Conservation (phyloP, 2,888 invertebrate species). For the Leucophenga montana region DNA sequence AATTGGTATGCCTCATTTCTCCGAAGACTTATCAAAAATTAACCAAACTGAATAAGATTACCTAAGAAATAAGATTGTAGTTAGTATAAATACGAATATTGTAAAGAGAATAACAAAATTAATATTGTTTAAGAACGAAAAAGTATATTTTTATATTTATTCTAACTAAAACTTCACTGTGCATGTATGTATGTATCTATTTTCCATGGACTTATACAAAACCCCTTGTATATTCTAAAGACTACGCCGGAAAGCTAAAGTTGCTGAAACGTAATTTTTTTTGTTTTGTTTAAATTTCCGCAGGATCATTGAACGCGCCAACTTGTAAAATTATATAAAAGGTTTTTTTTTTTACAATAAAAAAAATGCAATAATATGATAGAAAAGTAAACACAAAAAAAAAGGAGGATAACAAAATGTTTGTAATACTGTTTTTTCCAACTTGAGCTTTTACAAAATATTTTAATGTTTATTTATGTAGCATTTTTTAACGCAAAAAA, state of each 20-base stretch:
- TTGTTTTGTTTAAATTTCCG: conserved; percentile 18
- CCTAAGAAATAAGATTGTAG: too few species aligned
- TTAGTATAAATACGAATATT: too few species aligned
- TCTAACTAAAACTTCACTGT: too few species aligned
- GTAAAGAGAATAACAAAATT: too few species aligned
- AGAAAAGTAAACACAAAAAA: conserved; percentile 5
- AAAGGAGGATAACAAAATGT: background rate
- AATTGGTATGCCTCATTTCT: too few species aligned
- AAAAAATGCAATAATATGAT: conserved; percentile 30
- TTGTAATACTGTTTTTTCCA: too few species aligned
- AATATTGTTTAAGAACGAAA: too few species aligned
- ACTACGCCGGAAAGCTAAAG: background rate
- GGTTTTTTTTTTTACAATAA: background rate
- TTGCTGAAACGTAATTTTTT: conserved; percentile 3
- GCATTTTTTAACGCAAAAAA: conserved; percentile 12
- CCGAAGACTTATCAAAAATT: too few species aligned
- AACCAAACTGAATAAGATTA: too few species aligned
- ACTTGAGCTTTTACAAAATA: conserved; percentile 47
- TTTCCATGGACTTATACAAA: too few species aligned
- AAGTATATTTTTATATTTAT: too few species aligned
- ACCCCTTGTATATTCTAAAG: background rate
- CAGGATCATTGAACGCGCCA: conserved; percentile 35
- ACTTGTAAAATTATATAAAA: conserved; percentile 18
- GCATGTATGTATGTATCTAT: too few species aligned
- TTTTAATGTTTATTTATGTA: conserved; percentile 70